Evolutionary conservation across 1,140 invertebrate species (phyloP), one percentile per base, ranked within the genome.

Genomic region (Venturia canescens): DNA sequence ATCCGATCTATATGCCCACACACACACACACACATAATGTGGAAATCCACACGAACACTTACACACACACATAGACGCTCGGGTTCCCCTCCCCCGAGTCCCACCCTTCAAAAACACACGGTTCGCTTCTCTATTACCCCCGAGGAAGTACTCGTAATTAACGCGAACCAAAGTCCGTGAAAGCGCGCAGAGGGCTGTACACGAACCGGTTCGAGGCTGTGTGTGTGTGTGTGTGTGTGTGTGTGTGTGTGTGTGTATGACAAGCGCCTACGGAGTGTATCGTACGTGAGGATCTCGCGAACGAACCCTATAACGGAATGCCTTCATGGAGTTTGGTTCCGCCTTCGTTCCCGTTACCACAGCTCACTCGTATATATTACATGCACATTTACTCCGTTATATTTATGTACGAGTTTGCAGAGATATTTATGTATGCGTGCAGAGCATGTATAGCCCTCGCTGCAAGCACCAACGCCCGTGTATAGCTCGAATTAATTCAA

Each of bases 131-230:
- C 69, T 71, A 71, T 71, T 71, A 71, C 69, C 69, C 69, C 69
- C 69, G 69, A 48, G 69, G 69, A 71, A 71, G 34, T 71, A 71
- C 69, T 71, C 69, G 69, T 71, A 71, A 71, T 71, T 71, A 71
- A 71, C 69, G 69, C 69, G 69, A 23, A 71, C n/a, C 69, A 63
- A 9, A 71, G 69, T 38, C 69, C 31, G 69, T 71, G 69, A 71
- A 38, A 71, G 34, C 44, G 69, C 69, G 69, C 34, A 26, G 16
- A 44, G 38, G 69, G 69, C 1, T 71, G 69, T 38, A 48, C 31
- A 69, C 67, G 27, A 70, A 7, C 27, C 27, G 3, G 34, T 71
- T 53, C 50, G 50, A 53, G 50, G 50, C 16, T n/a, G 63, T 66
- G 23, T 27, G 29, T 66, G 23, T 66, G 16, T 66, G n/a, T 53